Percentiles rank a stretch among this genome's conserved stretches.
Conservation (phyloP, 2,113 vertebrate species). For the Perca schrenkii region DNA sequence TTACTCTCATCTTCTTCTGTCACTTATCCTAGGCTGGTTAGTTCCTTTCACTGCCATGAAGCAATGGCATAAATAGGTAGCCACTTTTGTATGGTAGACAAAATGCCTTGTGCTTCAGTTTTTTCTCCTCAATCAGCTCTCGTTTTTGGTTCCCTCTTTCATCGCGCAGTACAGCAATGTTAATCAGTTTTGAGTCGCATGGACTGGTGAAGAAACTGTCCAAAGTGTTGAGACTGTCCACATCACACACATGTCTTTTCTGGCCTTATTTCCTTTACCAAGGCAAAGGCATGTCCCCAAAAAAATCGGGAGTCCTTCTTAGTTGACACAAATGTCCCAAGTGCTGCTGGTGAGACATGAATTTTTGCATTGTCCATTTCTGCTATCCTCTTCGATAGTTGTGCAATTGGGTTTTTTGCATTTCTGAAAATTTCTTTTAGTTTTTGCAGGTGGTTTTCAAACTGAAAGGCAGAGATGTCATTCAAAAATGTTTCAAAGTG, state of each 20-base stretch:
- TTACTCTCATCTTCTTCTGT: too few species aligned
- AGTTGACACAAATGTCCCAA: neutral
- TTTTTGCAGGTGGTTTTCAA: neutral
- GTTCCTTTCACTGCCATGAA: neutral
- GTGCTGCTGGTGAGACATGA: neutral
- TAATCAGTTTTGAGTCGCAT: neutral
- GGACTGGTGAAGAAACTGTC: neutral
- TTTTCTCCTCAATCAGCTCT: neutral
- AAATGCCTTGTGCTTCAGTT: neutral
- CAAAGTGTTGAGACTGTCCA: neutral
- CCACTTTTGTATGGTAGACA: neutral
- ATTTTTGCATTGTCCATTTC: neutral
- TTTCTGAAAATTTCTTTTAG: neutral
- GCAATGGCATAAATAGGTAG: neutral
- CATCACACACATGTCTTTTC: neutral
- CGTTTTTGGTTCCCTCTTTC: neutral
- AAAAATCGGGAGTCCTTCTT: neutral
- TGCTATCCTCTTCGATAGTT: neutral
- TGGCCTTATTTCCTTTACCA: neutral
- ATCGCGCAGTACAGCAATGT: neutral
- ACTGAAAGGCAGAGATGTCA: neutral
- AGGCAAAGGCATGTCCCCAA: neutral
- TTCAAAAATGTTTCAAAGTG: neutral
- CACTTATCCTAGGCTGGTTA: neutral
- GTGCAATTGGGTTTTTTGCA: neutral